A percentile compares a stretch with the other conserved stretches of the same genome.
phyloP scores from a whole-genome alignment of 2,888 invertebrate species.

The Netelia virgata region DNA sequence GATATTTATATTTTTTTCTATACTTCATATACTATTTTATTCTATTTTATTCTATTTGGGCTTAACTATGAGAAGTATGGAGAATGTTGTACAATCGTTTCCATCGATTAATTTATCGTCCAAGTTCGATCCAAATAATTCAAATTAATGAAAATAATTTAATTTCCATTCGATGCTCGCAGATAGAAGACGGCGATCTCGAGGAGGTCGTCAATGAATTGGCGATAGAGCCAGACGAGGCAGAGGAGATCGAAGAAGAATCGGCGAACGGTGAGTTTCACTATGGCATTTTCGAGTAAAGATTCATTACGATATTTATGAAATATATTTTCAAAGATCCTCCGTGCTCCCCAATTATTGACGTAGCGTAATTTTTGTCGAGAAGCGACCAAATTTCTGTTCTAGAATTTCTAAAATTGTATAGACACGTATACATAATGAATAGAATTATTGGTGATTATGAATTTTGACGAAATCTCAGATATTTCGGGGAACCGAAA shows the following conservation, averaged over 20 bases:
- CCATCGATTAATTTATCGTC: too few species aligned
- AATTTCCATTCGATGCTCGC: neutral
- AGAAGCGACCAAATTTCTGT: too few species aligned
- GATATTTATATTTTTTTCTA: too few species aligned
- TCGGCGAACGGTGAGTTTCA: conserved; percentile 79
- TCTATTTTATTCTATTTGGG: too few species aligned
- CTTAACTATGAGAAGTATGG: too few species aligned
- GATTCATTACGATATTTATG: conserved; percentile 6
- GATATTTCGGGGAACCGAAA: neutral
- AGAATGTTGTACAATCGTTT: too few species aligned
- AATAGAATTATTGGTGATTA: neutral
- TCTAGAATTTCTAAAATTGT: too few species aligned
- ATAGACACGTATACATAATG: too few species aligned
- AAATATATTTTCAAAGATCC: conserved; percentile 67
- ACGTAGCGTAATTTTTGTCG: too few species aligned
- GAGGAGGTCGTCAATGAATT: conserved; percentile 80
- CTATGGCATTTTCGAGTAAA: neutral
- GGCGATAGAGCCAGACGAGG: conserved; percentile 79
- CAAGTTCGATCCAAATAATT: neutral
- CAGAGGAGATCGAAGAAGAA: conserved; percentile 81
- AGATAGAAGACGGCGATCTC: conserved; percentile 79
- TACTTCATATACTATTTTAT: too few species aligned
- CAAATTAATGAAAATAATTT: conserved; percentile 16
- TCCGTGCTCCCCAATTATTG: conserved; percentile 75
- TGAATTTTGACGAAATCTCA: neutral